phyloP scores from a whole-genome alignment of 1,140 invertebrate genomes.

The Delia radicum region DNA sequence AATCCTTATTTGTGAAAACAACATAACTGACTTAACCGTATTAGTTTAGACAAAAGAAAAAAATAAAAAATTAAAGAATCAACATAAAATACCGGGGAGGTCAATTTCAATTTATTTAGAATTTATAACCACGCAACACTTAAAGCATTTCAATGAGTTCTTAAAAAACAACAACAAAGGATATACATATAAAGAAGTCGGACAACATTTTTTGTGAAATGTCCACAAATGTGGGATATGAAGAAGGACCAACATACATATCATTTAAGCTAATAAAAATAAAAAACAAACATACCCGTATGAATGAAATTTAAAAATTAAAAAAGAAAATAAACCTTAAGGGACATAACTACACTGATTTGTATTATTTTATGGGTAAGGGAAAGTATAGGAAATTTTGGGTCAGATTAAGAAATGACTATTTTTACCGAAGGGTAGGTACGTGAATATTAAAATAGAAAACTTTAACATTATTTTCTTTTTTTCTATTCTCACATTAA shows the following conservation, averaged over 20 bases:
- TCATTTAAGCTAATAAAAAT: conserved; percentile 7
- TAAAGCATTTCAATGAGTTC: conserved; percentile 12
- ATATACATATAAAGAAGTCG: background rate
- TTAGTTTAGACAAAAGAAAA: background rate
- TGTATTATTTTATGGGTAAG: background rate
- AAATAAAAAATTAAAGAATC: background rate
- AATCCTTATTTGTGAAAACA: background rate
- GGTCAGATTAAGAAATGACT: conserved; percentile 8
- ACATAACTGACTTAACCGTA: conserved; percentile 19
- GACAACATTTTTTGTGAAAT: background rate
- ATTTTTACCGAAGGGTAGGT: background rate
- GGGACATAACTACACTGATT: background rate
- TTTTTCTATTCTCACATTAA: background rate
- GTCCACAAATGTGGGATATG: too few relatives aligned
- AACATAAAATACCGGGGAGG: background rate
- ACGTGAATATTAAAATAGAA: conserved; percentile 10
- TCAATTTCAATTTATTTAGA: conserved; percentile 20
- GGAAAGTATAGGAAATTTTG: conserved; percentile 7
- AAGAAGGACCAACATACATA: background rate
- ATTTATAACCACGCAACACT: conserved; percentile 18
- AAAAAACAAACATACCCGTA: conserved; percentile 1
- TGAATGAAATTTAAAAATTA: background rate
- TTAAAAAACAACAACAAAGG: background rate
- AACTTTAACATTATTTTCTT: background rate
- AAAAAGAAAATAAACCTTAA: background rate